Percentiles rank a stretch among this genome's conserved stretches.
phyloP scores from a whole-genome alignment of 2,797 vertebrate species.

The Clarias laeviceps region DNA sequence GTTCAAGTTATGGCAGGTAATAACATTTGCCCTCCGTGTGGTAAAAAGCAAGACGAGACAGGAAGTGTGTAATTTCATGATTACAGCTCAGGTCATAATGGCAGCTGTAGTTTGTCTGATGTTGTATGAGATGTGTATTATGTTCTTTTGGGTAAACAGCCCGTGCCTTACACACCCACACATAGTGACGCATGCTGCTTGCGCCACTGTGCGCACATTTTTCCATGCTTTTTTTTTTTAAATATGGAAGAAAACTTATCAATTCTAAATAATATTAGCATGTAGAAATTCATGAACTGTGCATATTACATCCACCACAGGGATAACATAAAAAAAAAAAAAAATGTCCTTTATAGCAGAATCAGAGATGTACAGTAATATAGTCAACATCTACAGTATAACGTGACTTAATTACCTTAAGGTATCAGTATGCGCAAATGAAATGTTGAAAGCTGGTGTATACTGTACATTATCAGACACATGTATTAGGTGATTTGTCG shows the following conservation, averaged over 20 bases:
- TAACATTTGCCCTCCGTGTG: constrained; percentile 12
- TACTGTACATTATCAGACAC: neutral
- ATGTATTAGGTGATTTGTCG: constrained; percentile 1
- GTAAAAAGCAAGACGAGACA: constrained; percentile 28
- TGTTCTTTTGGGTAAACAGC: constrained; percentile 2
- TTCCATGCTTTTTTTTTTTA: too few species aligned
- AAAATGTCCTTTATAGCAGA: neutral
- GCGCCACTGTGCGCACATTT: neutral
- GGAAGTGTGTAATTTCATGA: constrained; percentile 40
- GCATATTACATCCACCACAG: neutral
- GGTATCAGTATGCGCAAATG: constrained; percentile 5
- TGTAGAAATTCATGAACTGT: neutral
- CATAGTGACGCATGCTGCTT: constrained; percentile 5
- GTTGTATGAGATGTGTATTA: constrained; percentile 23
- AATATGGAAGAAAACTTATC: too few species aligned
- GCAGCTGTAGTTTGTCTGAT: constrained; percentile 27
- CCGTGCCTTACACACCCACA: constrained; percentile 28
- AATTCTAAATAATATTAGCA: neutral
- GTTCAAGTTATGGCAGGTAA: constrained; percentile 33
- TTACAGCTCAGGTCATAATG: constrained; percentile 37
- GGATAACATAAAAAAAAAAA: neutral
- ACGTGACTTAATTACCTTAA: neutral
- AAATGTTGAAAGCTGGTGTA: neutral
- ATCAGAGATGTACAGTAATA: neutral
- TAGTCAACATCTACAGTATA: neutral